Evolutionary conservation across 1,140 invertebrate species (phyloP), one percentile per base, ranked within the genome.

Genomic region (Cheumatopsyche charites): DNA sequence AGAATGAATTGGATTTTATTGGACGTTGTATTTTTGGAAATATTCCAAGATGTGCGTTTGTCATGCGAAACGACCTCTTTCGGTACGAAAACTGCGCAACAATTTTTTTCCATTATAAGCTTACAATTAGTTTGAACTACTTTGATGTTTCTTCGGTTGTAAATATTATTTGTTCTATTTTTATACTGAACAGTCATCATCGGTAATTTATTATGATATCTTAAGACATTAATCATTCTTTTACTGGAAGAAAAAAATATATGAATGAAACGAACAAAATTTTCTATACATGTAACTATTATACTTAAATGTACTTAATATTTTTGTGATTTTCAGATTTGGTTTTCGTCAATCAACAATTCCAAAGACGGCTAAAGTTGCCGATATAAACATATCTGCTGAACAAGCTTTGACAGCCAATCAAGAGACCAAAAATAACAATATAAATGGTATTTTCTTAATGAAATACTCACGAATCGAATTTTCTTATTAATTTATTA

Each of bases 351-450:
- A 85, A 76, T 78, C 76, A 15, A 62, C 72, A 66, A 80, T 81
- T 76, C 79, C 75, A 70, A 84, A 84, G 78, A 85, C 83, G 55
- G 83, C 83, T 63, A 82, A 82, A 77, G 83, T 85, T 72, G 80
- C 78, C 62, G 83, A 85, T 79, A 80, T 85, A 68, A 80, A 79
- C 66, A 71, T 81, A 25, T 78, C 78, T 0, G 83, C 80, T 1
- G 83, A 84, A 77, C 82, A 78, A 19, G 83, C 82, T 45, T 84
- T 83, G 78, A 78, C 72, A 72, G 79, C 77, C 43, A 78, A 79
- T 73, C 81, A 83, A 79, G 82, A 84, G 69, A 78, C 42, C 21
- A 76, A 74, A 47, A 76, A 76, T 43, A 74, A 76, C 58, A 76
- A 73, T 26, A 17, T 72, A 11, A 73, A 45, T 52, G 75, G 75